Conservation (phyloP, 2,888 invertebrate genomes). For the Scaptomyza reducta region DNA sequence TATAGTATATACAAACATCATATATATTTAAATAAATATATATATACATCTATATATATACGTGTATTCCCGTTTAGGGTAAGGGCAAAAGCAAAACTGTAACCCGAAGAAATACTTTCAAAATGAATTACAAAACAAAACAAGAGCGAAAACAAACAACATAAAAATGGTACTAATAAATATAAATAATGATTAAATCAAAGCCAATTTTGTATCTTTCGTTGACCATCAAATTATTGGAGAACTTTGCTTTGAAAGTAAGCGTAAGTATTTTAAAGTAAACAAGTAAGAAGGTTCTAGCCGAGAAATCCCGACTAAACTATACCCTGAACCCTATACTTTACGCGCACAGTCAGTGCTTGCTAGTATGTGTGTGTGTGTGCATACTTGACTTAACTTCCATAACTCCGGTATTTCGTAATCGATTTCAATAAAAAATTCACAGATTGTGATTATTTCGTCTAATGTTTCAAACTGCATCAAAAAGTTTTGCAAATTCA, state of each 20-base stretch:
- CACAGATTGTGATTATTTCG: too few species aligned
- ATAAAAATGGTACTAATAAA: slow-evolving; percentile 57
- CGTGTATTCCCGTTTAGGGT: slow-evolving; percentile 38
- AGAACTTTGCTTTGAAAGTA: too few species aligned
- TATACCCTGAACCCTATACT: too few species aligned
- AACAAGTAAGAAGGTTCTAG: too few species aligned
- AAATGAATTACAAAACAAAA: slow-evolving; percentile 37
- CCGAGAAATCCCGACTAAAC: too few species aligned
- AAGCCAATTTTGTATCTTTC: slow-evolving; percentile 4
- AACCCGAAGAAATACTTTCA: slow-evolving; percentile 59
- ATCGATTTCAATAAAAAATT: too few species aligned
- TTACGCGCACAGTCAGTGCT: too few species aligned
- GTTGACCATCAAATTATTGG: background rate
- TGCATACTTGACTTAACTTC: too few species aligned
- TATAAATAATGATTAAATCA: slow-evolving; percentile 65
- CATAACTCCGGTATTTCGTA: too few species aligned
- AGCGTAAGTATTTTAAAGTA: slow-evolving; percentile 6
- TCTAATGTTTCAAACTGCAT: too few species aligned
- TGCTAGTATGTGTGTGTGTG: too few species aligned
- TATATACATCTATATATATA: slow-evolving; percentile 19
- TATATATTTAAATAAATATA: slow-evolving; percentile 12
- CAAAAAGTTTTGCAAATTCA: too few species aligned
- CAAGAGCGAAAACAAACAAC: slow-evolving; percentile 21
- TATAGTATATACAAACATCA: slow-evolving; percentile 19
- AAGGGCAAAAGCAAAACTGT: slow-evolving; percentile 46